Percentiles rank a stretch among this genome's conserved stretches.
Conservation (phyloP, 2,888 invertebrate species). For the Microdon myrmicae region DNA sequence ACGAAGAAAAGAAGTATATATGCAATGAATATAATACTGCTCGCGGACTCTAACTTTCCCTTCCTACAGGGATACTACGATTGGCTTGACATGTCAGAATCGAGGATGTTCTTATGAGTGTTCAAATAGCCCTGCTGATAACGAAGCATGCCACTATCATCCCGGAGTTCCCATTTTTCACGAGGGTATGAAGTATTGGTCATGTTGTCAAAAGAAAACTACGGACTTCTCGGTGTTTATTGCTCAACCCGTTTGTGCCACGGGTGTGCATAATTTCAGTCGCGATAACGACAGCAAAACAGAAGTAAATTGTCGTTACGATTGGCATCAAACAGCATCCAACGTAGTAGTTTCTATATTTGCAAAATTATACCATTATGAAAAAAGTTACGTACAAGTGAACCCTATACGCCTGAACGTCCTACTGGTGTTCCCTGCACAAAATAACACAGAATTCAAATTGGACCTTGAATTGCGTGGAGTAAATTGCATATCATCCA, state of each 20-base stretch:
- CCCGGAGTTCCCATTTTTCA: constrained; percentile 93
- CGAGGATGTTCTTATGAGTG: constrained; percentile 81
- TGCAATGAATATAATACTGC: no score
- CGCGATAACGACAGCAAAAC: constrained; percentile 72
- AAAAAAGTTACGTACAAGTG: constrained; percentile 77
- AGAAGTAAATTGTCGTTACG: constrained; percentile 81
- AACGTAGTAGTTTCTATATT: constrained; percentile 88
- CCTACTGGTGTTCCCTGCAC: constrained; percentile 81
- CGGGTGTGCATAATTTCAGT: constrained; percentile 88
- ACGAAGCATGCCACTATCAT: constrained; percentile 79
- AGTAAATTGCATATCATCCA: constrained; percentile 69
- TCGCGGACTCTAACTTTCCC: constrained; percentile 1
- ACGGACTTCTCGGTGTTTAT: constrained; percentile 94
- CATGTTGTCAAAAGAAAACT: constrained; percentile 92
- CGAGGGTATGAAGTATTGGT: constrained; percentile 97
- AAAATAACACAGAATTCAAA: constrained; percentile 76
- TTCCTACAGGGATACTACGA: constrained; percentile 67
- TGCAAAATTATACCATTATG: constrained; percentile 89
- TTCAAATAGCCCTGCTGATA: constrained; percentile 75
- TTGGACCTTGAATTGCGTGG: constrained; percentile 84
- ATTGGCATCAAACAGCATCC: constrained; percentile 94
- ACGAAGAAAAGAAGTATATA: no score
- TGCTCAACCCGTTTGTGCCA: constrained; percentile 88
- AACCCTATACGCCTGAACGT: constrained; percentile 85
- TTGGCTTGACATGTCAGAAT: constrained; percentile 88